Conservation (phyloP, 92 coral and sea anemone species). For the Palythoa grandis region DNA sequence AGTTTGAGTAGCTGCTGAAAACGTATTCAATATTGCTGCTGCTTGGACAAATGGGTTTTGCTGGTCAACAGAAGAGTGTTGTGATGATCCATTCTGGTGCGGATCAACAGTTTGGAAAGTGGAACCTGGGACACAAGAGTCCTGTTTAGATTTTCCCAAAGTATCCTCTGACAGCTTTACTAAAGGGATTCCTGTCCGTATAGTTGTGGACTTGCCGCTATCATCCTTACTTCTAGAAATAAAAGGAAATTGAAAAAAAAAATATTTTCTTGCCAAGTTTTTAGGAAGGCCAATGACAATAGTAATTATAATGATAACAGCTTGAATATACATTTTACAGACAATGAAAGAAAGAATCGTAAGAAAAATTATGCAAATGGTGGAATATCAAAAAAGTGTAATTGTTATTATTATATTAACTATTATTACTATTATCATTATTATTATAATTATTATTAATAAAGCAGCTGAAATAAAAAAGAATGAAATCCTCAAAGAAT, state of each 20-base stretch:
- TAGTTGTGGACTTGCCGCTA: conserved; percentile 12
- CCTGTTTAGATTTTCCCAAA: not conserved
- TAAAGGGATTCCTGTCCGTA: conserved; percentile 42
- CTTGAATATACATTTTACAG: too few species aligned
- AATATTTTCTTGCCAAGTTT: too few species aligned
- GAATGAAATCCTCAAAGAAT: too few species aligned
- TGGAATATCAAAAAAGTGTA: too few species aligned
- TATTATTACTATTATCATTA: too few species aligned
- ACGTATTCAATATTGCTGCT: not conserved
- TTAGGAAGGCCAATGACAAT: too few species aligned
- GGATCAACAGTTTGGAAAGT: not conserved
- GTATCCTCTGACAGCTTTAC: not conserved
- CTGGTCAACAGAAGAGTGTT: not conserved
- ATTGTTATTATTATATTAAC: too few species aligned
- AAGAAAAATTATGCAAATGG: too few species aligned
- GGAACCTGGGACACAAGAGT: conserved; percentile 2
- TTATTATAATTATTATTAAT: too few species aligned
- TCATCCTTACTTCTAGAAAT: conserved; percentile 13
- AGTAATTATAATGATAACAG: too few species aligned
- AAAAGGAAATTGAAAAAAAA: not conserved
- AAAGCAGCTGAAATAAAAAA: too few species aligned
- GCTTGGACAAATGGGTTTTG: not conserved
- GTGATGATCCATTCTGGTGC: not conserved
- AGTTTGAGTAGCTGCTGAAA: conserved; percentile 15
- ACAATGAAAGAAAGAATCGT: too few species aligned